These are phyloP conservation scores for Semicossyphus pulcher DNA, from an alignment of 2,113 vertebrate species.

Conservation along the genomic window DNA sequence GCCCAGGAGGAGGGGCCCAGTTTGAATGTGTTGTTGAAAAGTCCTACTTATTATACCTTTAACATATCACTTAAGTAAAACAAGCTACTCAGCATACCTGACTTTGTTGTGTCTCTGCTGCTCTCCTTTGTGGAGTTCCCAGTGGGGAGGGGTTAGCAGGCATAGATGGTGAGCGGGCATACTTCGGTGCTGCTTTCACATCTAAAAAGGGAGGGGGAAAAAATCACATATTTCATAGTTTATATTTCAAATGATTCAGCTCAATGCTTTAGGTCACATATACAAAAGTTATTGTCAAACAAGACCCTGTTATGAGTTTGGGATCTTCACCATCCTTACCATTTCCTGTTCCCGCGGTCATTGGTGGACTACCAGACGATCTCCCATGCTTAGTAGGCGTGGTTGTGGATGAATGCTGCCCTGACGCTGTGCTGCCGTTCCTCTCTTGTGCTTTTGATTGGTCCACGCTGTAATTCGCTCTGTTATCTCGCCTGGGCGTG, in stretches of 20 bases:
- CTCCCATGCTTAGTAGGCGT: slow-evolving; percentile 90
- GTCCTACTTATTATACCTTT: no score
- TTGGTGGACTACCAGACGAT: slow-evolving; percentile 91
- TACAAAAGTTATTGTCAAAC: not conserved
- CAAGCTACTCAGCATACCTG: slow-evolving; percentile 88
- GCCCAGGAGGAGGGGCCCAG: no score
- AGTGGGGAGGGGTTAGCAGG: slow-evolving; percentile 91
- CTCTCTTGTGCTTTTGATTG: slow-evolving; percentile 94
- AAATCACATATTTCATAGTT: no score
- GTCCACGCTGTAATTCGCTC: slow-evolving; percentile 86
- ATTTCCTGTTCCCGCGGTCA: slow-evolving; percentile 86
- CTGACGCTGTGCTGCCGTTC: slow-evolving; percentile 86
- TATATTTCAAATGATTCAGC: not conserved
- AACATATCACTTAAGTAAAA: no score
- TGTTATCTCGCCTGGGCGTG: slow-evolving; percentile 90
- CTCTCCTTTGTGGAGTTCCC: slow-evolving; percentile 90
- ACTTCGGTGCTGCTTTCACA: slow-evolving; percentile 88
- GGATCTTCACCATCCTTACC: slow-evolving; percentile 80
- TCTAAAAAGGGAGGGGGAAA: slow-evolving; percentile 77
- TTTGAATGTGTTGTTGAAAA: no score
- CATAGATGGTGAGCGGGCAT: slow-evolving; percentile 89
- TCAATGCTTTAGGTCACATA: not conserved
- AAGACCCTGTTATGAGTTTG: not conserved
- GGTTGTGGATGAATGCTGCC: slow-evolving; percentile 83
- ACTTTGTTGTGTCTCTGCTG: slow-evolving; percentile 88